Evolutionary conservation across 2,888 invertebrate genomes (phyloP).

Genomic region (Epirrhoe tristata): DNA sequence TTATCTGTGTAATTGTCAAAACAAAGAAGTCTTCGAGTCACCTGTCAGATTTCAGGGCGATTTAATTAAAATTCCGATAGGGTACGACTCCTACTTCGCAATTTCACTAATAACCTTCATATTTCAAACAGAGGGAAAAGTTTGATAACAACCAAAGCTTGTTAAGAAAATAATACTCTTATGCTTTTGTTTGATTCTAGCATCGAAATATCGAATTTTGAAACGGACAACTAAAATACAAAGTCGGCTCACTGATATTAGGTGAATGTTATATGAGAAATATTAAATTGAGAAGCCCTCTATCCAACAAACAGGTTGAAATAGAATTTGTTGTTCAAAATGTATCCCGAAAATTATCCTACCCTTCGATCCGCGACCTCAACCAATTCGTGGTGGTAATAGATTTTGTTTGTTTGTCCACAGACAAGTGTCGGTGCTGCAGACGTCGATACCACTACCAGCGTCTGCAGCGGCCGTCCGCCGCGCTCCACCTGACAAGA

Average conservation of each 20-base stretch:
- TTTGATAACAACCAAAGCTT: conserved; percentile 5
- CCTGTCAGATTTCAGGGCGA: conserved; percentile 40
- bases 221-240: not conserved
- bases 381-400: no score
- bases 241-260: no score
- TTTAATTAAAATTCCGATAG: conserved; percentile 49
- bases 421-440: conserved; percentile 89
- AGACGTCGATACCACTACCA: conserved; percentile 92
- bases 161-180: not conserved
- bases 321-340: no score
- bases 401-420: conserved; percentile 48
- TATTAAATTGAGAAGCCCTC: no score
- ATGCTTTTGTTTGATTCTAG: not conserved
- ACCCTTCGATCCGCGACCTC: no score
- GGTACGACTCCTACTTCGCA: conserved; percentile 36
- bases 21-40: conserved; percentile 45
- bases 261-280: no score
- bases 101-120: conserved; percentile 23
- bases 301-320: no score
- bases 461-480: conserved; percentile 91
- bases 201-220: not conserved
- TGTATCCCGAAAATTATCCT: no score
- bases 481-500: conserved; percentile 92
- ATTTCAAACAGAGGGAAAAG: conserved; percentile 18
- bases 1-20: conserved; percentile 42